Conservation (phyloP, 1,140 invertebrate genomes). For the Drosophila guanche region DNA sequence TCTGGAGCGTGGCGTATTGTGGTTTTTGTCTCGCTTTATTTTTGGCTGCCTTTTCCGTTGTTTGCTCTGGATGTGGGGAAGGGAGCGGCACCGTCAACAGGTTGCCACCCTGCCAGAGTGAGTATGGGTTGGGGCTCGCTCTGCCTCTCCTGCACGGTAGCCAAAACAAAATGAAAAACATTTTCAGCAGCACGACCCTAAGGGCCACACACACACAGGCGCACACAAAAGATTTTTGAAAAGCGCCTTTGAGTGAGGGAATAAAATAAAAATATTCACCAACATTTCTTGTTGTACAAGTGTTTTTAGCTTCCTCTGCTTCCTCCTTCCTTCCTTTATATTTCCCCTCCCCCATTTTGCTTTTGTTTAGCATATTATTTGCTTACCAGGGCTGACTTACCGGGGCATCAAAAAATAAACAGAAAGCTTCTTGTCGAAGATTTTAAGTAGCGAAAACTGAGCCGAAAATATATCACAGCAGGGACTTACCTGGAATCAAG, state of each 20-base stretch:
- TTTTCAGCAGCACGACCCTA: constrained; percentile 46
- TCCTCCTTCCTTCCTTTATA: background rate
- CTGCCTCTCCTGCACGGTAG: constrained; percentile 22
- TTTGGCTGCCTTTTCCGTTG: constrained; percentile 45
- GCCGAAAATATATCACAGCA: constrained; percentile 30
- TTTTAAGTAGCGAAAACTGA: constrained; percentile 55
- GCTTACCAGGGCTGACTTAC: constrained; percentile 61
- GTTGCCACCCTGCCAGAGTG: constrained; percentile 63
- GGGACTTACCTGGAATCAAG: constrained; percentile 70
- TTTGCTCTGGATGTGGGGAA: constrained; percentile 30
- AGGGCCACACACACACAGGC: constrained; percentile 17
- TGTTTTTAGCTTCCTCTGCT: constrained; percentile 46
- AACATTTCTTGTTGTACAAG: constrained; percentile 70
- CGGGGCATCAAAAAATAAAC: constrained; percentile 62
- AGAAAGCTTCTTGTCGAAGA: constrained; percentile 37
- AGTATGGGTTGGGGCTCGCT: constrained; percentile 16
- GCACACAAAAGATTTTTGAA: constrained; percentile 28
- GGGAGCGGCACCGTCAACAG: constrained; percentile 55
- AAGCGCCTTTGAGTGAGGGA: constrained; percentile 15
- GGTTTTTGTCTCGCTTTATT: constrained; percentile 6
- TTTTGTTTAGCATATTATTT: constrained; percentile 59
- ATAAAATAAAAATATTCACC: constrained; percentile 44
- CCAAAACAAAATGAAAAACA: constrained; percentile 66
- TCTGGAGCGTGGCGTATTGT: no score
- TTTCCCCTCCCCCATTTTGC: constrained; percentile 1